Base-by-base conservation (phyloP, 2,888 invertebrate genomes). In the Cheilosia pagana region DNA sequence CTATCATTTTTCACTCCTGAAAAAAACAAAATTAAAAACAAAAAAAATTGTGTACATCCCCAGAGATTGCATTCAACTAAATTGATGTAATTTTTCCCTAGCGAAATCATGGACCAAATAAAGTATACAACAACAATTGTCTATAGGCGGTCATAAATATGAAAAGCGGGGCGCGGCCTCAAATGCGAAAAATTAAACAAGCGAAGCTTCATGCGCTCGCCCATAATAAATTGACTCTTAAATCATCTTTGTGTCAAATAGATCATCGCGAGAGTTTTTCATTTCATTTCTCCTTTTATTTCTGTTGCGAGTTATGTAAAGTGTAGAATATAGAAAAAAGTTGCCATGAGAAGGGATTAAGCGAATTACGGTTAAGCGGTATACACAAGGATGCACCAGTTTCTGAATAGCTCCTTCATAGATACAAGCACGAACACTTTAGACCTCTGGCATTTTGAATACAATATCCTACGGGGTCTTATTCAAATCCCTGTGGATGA, bases 161-260 rank as follows among this genome's bases (percentile, higher is more conserved):
- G 71, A 21, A 53, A 75, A 85, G 59, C 67, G 67, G 83, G 85
- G 71, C 85, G 81, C 81, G 81, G 81, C 75, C 70, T 81, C 65
- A 75, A 75, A 85, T 76, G 65, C 71, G 71, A 75, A 71, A 78
- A 85, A 85, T 85, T 76, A 85, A 85, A 85, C 81, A 71, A 81
- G 70, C 60, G 60, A 55, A 75, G 48, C 57, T 82, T 63, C 68
- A 78, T 78, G 68, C 67, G 60, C 75, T 71, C 65, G 48, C 60
- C 71, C 75, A 71, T 81, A 81, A 85, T 85, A 85, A 85, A 85
- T 85, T 75, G 85, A 85, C 81, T 72, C 81, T 76, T 81, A 85
- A 85, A 85, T 85, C 85, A 85, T 85, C 75, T 79, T 75, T 68
- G 75, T 75, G 81, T 85, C 85, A 85, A 81, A 85, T 85, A 85